Percentiles rank a stretch among this genome's conserved stretches.
These are phyloP conservation scores for Perca schrenkii DNA, from an alignment of 2,113 vertebrate genomes.

Conservation along the genomic window DNA sequence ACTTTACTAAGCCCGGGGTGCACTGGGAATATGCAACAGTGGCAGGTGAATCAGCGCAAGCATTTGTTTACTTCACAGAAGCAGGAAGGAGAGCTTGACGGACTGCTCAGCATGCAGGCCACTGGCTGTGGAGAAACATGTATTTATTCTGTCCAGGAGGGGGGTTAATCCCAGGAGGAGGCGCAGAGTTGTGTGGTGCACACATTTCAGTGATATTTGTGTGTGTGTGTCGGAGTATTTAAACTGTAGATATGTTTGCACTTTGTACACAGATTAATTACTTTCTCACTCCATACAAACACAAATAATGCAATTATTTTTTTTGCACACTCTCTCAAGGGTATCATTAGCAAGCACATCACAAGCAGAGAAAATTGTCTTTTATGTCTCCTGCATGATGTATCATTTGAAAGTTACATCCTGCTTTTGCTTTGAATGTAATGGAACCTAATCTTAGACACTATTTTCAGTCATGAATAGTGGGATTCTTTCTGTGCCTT, in stretches of 20 bases:
- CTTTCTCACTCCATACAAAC: neutral
- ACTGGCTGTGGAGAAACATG: slow-evolving; percentile 61
- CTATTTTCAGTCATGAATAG: neutral
- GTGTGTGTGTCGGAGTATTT: neutral
- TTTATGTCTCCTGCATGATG: neutral
- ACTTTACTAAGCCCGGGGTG: slow-evolving; percentile 56
- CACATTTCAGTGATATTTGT: slow-evolving; percentile 1
- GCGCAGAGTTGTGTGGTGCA: slow-evolving; percentile 18
- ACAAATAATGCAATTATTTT: slow-evolving; percentile 35
- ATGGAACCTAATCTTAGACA: neutral
- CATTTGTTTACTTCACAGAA: slow-evolving; percentile 73
- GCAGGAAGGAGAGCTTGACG: slow-evolving; percentile 60
- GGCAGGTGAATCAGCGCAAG: slow-evolving; percentile 74
- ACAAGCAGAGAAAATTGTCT: neutral
- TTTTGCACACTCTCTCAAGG: slow-evolving; percentile 3
- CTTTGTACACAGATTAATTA: slow-evolving; percentile 14
- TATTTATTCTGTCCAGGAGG: slow-evolving; percentile 71
- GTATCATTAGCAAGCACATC: slow-evolving; percentile 41
- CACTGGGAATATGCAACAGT: slow-evolving; percentile 71
- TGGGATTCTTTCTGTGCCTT: neutral
- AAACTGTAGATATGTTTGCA: slow-evolving; percentile 8
- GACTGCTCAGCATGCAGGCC: slow-evolving; percentile 71
- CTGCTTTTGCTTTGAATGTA: neutral
- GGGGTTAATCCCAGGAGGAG: slow-evolving; percentile 56
- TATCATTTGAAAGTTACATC: neutral